These are phyloP conservation scores for Cyprinella venusta DNA, from an alignment of 2,797 vertebrate genomes.

Conservation along the genomic window DNA sequence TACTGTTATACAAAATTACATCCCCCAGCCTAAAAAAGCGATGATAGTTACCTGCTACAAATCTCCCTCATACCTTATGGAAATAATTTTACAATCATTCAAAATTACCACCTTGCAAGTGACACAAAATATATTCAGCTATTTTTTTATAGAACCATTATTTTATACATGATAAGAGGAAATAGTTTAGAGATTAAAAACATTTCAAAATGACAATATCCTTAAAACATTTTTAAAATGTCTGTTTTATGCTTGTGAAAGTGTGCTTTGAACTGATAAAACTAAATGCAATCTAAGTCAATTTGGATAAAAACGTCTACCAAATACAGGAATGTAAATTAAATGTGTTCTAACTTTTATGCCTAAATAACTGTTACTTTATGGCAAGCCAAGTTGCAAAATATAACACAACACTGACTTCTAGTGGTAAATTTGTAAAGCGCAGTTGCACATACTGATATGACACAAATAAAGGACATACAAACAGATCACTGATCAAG, in stretches of 20 bases:
- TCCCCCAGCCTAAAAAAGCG: not conserved
- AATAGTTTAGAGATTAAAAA: not conserved
- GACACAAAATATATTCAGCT: not conserved
- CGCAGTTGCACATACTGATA: not conserved
- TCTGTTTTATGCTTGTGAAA: not conserved
- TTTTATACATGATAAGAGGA: not conserved
- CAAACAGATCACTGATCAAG: not conserved
- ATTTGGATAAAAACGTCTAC: not conserved
- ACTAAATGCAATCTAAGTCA: not conserved
- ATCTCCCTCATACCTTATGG: not conserved
- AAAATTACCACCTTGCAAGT: not conserved
- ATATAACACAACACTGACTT: conserved; percentile 74
- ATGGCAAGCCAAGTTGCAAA: conserved; percentile 37
- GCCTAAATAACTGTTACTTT: not conserved
- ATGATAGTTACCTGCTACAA: not conserved
- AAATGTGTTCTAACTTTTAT: not conserved
- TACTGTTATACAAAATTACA: not conserved
- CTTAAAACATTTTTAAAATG: not conserved
- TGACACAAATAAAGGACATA: not conserved
- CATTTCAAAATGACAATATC: not conserved
- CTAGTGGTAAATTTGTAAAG: conserved; percentile 69
- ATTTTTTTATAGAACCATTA: not conserved
- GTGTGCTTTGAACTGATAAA: not conserved
- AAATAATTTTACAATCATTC: not conserved
- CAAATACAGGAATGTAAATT: not conserved